Evolutionary conservation across 2,797 vertebrate species (phyloP), one percentile per base, ranked within the genome.

Genomic region (Saguinus oedipus): DNA sequence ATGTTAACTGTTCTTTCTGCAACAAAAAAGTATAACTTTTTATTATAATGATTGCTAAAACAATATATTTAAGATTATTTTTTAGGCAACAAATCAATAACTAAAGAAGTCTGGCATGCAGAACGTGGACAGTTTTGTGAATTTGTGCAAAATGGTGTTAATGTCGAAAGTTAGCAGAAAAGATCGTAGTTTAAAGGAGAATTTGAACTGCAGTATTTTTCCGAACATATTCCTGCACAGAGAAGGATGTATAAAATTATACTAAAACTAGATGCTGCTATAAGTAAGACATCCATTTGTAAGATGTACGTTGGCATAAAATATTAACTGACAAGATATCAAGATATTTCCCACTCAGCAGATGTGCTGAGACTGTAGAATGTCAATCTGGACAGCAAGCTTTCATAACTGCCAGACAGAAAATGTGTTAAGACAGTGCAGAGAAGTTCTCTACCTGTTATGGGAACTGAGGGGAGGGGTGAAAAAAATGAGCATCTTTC

Each of bases 171-270:
- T 27, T 57, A 72, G 39, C 4, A 85, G 53, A 24, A 89, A 90
- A 48, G 48, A 26, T 12, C 17, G 7, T n/a, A 68, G 61, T n/a
- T 93, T 61, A 90, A 84, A 50, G 24, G 87, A 72, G 72, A 55
- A 61, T 76, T 84, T 84, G 57, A 82, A 59, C 19, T n/a, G 12
- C 7, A 81, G 9, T 48, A 27, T 10, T 93, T 91, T 96, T 44
- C 50, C 1, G 4, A 93, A 33, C 2, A 68, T 48, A 59, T n/a
- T 39, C 24, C 36, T 59, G 27, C 72, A 79, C 9, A 91, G 27
- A 92, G 19, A 89, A 87, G 3, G 4, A 84, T 36, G 1, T n/a
- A 33, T 1, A 93, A 80, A 61, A 76, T 42, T 79, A 42, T 80
- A 22, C 14, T 20, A 36, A 30, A 81, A 17, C 44, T 68, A 42